phyloP scores from a whole-genome alignment of 2,797 vertebrate genomes.

The Micrastur ruficollis region DNA sequence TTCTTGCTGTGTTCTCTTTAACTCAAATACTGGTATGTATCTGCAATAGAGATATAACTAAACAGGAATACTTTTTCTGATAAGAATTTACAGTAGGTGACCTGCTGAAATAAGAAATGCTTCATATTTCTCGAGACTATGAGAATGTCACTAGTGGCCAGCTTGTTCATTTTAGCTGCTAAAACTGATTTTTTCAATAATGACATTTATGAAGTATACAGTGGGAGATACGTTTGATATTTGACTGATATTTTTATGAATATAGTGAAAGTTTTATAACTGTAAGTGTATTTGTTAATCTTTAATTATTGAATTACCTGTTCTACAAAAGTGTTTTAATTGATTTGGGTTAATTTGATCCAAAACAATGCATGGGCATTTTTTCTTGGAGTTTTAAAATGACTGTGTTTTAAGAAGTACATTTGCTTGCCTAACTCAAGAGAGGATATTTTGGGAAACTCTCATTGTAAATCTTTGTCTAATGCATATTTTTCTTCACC shows the following conservation, averaged over 20 bases:
- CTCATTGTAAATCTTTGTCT: background rate
- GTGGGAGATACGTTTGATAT: background rate
- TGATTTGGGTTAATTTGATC: background rate
- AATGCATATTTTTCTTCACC: background rate
- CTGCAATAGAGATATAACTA: background rate
- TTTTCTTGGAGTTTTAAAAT: background rate
- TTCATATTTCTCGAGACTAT: background rate
- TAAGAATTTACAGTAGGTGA: background rate
- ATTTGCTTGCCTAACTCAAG: background rate
- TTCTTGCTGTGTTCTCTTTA: background rate
- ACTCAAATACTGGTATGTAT: background rate
- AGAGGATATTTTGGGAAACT: background rate
- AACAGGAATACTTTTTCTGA: background rate
- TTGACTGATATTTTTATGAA: background rate
- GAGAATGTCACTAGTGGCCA: background rate
- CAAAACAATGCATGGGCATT: background rate
- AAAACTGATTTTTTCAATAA: background rate
- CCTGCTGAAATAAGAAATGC: background rate
- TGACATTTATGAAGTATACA: background rate
- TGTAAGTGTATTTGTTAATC: background rate
- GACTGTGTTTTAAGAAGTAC: background rate
- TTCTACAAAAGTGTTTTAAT: background rate
- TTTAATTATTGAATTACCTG: background rate
- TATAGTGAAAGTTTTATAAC: background rate
- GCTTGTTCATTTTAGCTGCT: background rate